A percentile compares a stretch with the other conserved stretches of the same genome.
Conservation (phyloP, 2,888 invertebrate genomes). For the Sicus ferrugineus region DNA sequence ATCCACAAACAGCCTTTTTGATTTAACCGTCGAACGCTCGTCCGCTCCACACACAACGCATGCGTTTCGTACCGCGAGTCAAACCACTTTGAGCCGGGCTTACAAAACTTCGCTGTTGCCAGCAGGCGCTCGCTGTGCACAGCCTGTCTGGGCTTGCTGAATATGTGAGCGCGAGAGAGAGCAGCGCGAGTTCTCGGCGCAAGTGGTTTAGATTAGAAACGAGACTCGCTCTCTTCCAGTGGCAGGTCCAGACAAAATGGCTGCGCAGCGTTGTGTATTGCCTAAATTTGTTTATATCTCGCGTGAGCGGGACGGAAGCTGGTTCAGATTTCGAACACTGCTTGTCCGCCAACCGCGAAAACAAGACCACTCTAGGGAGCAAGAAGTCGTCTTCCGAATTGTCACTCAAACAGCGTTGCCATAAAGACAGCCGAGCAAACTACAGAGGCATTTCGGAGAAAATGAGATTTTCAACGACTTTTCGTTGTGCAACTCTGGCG, state of each 20-base stretch:
- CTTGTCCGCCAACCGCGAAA: too few relatives aligned
- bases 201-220: constrained; percentile 28
- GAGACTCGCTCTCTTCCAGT: constrained; percentile 29
- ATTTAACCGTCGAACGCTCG: constrained; percentile 46
- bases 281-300: constrained; percentile 22
- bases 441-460: too few relatives aligned
- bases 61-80: constrained; percentile 59
- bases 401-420: too few relatives aligned
- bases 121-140: neutral
- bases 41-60: constrained; percentile 48
- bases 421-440: too few relatives aligned
- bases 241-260: constrained; percentile 20
- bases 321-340: too few relatives aligned
- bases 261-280: neutral
- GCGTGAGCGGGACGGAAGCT: neutral
- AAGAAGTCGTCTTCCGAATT: too few relatives aligned
- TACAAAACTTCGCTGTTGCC: constrained; percentile 30
- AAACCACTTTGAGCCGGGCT: constrained; percentile 56
- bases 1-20: constrained; percentile 44
- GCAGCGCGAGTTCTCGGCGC: constrained; percentile 26
- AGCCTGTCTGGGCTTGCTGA: constrained; percentile 16
- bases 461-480: too few relatives aligned
- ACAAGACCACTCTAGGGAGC: too few relatives aligned
- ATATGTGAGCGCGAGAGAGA: constrained; percentile 25
- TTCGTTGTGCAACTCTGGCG: too few relatives aligned